Base-by-base conservation (phyloP, 2,888 invertebrate species). In the Sesamia inferens region DNA sequence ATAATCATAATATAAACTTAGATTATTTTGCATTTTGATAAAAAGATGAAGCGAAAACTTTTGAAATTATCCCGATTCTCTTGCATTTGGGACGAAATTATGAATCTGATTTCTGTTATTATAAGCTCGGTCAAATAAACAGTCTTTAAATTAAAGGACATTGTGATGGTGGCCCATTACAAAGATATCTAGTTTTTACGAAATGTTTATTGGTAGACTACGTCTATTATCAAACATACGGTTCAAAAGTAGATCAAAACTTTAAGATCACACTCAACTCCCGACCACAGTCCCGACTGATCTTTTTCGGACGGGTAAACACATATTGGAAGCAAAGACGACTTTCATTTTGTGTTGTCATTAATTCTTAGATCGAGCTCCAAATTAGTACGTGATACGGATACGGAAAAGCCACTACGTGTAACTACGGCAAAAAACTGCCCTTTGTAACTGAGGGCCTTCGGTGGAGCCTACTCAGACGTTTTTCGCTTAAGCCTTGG, bases 131-230 rank as follows among this genome's bases (percentile, higher is more conserved):
- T 66, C 19, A 47, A 47, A 19, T 31, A 59, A 42, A 57, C 5
- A 54, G 19, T 19, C 58, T 31, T 51, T 11, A 22, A 44, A 44
- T 44, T 24, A 77, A 24, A 69, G 47, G 11, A 19, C 47, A 24
- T 47, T 47, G 42, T 55, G 39, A 55, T 55, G 31, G 7, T 8
- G 24, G n/a, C 13, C 71, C 64, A 64, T 76, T 64, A 64, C 63
- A 78, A 58, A 47, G 79, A 47, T 71, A 69, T 55, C 42, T 19
- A 57, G 51, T 71, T 51, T 61, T 54, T 57, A 39, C 62, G n/a
- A 39, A 39, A 39, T n/a, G 24, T 71, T 78, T 76, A 78, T 64
- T 64, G 58, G 58, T n/a, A 2, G 44, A 24, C 79, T 1, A 44
- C 3, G 44, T 19, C 19, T 19, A 48, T 7, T 7, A 16, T 48